Evolutionary conservation across 2,113 vertebrate species (phyloP).

Genomic region (Verasper variegatus): DNA sequence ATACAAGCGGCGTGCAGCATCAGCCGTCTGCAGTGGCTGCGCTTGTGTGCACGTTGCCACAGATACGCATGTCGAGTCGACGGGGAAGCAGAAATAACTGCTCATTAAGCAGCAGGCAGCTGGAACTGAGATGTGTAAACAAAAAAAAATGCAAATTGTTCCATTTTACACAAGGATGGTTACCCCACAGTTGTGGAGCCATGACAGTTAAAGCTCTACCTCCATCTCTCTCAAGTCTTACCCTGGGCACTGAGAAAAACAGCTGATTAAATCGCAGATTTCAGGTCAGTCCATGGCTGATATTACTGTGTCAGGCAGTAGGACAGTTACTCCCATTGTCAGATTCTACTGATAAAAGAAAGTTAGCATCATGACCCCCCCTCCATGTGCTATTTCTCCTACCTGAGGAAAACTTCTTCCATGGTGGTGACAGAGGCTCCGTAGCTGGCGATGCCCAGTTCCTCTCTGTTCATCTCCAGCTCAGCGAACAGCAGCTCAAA

Average conservation of each 20-base stretch:
- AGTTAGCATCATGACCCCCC: not conserved
- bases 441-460: constrained; percentile 95
- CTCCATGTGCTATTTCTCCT: not conserved
- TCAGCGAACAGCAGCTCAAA: constrained; percentile 95
- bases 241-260: too few relatives aligned
- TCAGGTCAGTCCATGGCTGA: too few relatives aligned
- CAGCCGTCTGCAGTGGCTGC: not conserved
- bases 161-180: not conserved
- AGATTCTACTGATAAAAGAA: constrained; percentile 1
- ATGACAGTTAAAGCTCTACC: too few relatives aligned
- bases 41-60: constrained; percentile 22
- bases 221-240: too few relatives aligned
- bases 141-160: not conserved
- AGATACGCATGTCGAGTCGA: constrained; percentile 15
- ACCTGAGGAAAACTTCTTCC: constrained; percentile 99
- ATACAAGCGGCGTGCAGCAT: not conserved
- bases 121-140: constrained; percentile 12
- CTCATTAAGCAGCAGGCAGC: constrained; percentile 6
- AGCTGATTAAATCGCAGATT: too few relatives aligned
- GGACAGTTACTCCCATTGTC: not conserved
- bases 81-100: constrained; percentile 10
- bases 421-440: constrained; percentile 97
- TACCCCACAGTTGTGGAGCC: too few relatives aligned
- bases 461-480: constrained; percentile 92
- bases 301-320: too few relatives aligned